Evolutionary conservation across 2,888 invertebrate genomes (phyloP), one percentile per base, ranked within the genome.

Genomic region (Drosophila bunnanda): DNA sequence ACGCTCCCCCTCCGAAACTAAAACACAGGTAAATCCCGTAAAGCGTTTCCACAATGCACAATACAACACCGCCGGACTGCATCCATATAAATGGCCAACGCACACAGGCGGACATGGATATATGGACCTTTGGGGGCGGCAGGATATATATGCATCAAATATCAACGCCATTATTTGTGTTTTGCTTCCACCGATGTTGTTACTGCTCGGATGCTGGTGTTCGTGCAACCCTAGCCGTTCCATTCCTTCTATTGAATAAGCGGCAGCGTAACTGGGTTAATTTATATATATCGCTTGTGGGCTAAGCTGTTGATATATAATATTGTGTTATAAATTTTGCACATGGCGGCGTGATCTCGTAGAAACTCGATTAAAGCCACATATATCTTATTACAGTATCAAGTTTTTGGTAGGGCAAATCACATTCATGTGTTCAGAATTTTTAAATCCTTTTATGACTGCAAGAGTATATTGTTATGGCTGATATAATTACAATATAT

Each of bases 21-120:
- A 75, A 87, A 68, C 69, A 68, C 77, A 88, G 88, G 79, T 84
- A 87, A 87, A 78, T 87, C 85, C 82, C 56, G 64, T 71, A 80
- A 78, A 84, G 73, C 71, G 73, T 57, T 50, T 71, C 66, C 70
- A 75, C 75, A 72, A 65, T 58, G 75, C 69, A 69, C 79, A 79
- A 58, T 58, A 65, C 69, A 79, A 44, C 60, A 61, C 73, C 44
- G 60, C 50, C 67, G 62, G 34, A 66, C 64, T 72, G 74, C 58
- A 73, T 69, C 81, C 61, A 78, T 71, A 87, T 72, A 82, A 82
- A 82, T 83, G 76, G 53, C 43, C 41, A 62, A 53, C 34, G 48
- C 57, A 69, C 46, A 70, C 58, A 56, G 50, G 48, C 62, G 55
- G 60, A 62, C 41, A 59, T 36, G 54, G 54, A 57, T 53, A 68